These are phyloP conservation scores for Limnodromus scolopaceus DNA, from an alignment of 2,797 vertebrate genomes.

Conservation along the genomic window DNA sequence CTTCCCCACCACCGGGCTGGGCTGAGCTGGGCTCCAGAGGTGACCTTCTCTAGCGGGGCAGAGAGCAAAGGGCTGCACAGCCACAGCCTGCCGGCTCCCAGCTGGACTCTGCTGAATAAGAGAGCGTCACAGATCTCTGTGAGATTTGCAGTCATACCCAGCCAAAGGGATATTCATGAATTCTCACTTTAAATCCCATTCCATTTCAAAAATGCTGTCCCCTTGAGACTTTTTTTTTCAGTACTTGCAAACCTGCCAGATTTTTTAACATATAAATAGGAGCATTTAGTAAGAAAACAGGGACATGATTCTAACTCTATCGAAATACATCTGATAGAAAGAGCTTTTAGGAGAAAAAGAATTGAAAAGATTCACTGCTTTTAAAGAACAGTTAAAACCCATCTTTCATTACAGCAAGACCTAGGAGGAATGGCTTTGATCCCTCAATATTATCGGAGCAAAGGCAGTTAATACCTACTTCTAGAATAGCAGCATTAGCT, in stretches of 20 bases:
- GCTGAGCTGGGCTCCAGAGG: neutral
- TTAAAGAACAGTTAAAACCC: conserved; percentile 23
- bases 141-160: conserved; percentile 3
- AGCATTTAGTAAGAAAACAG: conserved; percentile 62
- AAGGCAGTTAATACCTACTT: conserved; percentile 56
- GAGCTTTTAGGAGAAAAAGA: conserved; percentile 53
- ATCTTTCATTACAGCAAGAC: conserved; percentile 48
- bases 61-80: neutral
- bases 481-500: conserved; percentile 49
- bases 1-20: fast-evolving
- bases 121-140: neutral
- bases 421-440: conserved; percentile 59
- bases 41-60: neutral
- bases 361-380: conserved; percentile 48
- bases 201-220: conserved; percentile 47
- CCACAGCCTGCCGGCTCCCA: neutral
- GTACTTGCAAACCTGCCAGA: conserved; percentile 50
- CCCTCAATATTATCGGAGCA: conserved; percentile 27
- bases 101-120: neutral
- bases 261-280: conserved; percentile 68
- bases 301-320: conserved; percentile 53
- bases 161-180: conserved; percentile 58
- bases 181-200: conserved; percentile 58
- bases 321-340: conserved; percentile 52
- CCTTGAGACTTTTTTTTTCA: conserved; percentile 41